Conservation (phyloP, 2,888 invertebrate genomes). For the Yponomeuta malinellus region DNA sequence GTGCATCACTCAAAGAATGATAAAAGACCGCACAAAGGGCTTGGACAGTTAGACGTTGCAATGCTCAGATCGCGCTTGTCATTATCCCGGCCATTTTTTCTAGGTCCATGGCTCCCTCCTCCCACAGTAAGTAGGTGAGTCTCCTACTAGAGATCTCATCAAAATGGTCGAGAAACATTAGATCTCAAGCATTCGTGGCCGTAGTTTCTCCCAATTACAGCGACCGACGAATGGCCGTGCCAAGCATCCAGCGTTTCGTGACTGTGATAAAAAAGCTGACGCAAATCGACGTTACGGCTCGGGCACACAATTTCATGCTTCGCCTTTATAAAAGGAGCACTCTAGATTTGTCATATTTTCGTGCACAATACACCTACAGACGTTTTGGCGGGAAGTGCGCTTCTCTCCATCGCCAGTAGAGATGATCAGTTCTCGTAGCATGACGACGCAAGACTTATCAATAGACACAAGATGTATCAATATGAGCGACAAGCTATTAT, state of each 20-base stretch:
- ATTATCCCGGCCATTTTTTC: conserved; percentile 44
- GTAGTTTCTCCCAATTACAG: conserved; percentile 73
- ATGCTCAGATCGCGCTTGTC: conserved; percentile 51
- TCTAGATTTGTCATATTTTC: conserved; percentile 68
- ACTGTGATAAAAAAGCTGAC: conserved; percentile 73
- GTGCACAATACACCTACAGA: conserved; percentile 35
- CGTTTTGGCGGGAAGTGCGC: background rate
- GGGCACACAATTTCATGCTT: conserved; percentile 74
- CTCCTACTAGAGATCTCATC: background rate
- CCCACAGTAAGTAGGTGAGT: background rate
- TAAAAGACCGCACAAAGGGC: conserved; percentile 56
- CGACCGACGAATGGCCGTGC: conserved; percentile 62
- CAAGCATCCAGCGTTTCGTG: conserved; percentile 72
- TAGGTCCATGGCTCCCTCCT: conserved; percentile 7
- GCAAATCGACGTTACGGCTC: conserved; percentile 74
- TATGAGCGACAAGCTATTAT: no score
- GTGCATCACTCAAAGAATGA: conserved; percentile 56
- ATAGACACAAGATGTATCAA: no score
- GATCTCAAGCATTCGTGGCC: conserved; percentile 67
- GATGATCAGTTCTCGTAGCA: no score
- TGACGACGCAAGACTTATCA: no score
- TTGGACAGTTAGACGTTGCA: conserved; percentile 57
- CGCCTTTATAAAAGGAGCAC: conserved; percentile 54
- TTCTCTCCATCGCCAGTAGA: background rate
- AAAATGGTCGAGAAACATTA: conserved; percentile 29